Percentiles rank a stretch among this genome's conserved stretches.
Conservation (phyloP, 2,797 vertebrate genomes). For the Coregonus suidteri region DNA sequence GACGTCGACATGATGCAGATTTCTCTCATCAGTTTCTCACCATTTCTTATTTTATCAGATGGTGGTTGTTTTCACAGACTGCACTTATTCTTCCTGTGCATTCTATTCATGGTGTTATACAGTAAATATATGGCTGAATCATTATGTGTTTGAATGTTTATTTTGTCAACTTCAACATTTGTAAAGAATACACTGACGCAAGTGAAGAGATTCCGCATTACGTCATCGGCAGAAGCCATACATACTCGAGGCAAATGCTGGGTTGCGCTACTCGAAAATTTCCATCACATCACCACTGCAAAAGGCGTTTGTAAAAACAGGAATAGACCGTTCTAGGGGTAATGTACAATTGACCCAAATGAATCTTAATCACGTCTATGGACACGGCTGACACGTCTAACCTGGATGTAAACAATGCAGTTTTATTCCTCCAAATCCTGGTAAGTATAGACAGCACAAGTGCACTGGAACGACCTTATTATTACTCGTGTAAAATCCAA, state of each 20-base stretch:
- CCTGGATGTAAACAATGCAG: conserved; percentile 48
- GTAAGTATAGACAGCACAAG: conserved; percentile 73
- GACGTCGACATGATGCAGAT: background rate
- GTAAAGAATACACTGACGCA: conserved; percentile 57
- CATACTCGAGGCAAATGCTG: conserved; percentile 53
- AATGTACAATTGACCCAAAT: conserved; percentile 64
- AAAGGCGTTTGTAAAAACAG: conserved; percentile 35
- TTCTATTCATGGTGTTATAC: background rate
- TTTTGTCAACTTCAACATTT: conserved; percentile 36
- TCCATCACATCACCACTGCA: conserved; percentile 58
- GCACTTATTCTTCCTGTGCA: background rate
- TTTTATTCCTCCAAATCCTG: conserved; percentile 72
- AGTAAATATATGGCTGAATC: background rate
- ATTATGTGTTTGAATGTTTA: background rate
- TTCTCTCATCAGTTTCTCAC: no score
- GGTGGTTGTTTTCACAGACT: background rate
- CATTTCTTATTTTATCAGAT: background rate
- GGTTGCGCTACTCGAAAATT: conserved; percentile 60
- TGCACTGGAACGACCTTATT: conserved; percentile 73
- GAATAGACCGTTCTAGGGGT: conserved; percentile 40
- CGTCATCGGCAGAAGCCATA: conserved; percentile 77
- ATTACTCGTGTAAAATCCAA: conserved; percentile 67
- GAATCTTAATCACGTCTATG: conserved; percentile 47
- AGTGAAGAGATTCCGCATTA: conserved; percentile 79
- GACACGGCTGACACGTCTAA: conserved; percentile 46